phyloP scores from a whole-genome alignment of 2,888 invertebrate species.

The Epirrhoe tristata region DNA sequence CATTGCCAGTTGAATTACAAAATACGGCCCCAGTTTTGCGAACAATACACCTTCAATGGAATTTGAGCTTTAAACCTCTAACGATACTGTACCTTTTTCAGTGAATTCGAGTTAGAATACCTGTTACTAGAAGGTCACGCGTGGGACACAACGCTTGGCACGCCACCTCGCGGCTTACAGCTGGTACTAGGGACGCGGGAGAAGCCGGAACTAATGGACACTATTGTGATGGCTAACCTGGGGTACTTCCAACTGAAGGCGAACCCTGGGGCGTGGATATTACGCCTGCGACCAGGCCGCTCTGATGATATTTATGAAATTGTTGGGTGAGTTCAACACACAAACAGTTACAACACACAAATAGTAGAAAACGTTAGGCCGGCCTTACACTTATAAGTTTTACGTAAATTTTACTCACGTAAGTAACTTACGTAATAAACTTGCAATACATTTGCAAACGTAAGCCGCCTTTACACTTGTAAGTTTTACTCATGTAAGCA shows the following conservation, averaged over 20 bases:
- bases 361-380: too few species aligned
- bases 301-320: conserved; percentile 98
- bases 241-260: conserved; percentile 99
- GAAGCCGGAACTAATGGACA: conserved; percentile 94
- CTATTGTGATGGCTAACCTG: conserved; percentile 99
- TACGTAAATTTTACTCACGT: too few species aligned
- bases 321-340: conserved; percentile 86
- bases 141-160: conserved; percentile 95
- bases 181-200: conserved; percentile 94
- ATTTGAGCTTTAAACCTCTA: conserved; percentile 1
- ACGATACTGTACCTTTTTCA: conserved; percentile 61
- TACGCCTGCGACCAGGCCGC: conserved; percentile 95
- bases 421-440: too few species aligned
- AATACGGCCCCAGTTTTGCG: too few species aligned
- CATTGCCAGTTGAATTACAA: too few species aligned
- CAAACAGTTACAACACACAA: too few species aligned
- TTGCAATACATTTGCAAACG: too few species aligned
- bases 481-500: too few species aligned
- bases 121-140: conserved; percentile 97
- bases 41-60: neutral
- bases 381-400: too few species aligned
- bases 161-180: conserved; percentile 98
- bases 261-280: conserved; percentile 97
- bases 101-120: conserved; percentile 98
- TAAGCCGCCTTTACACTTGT: too few species aligned